Evolutionary conservation across 2,797 vertebrate species (phyloP).

Genomic region (Sebastes minor): DNA sequence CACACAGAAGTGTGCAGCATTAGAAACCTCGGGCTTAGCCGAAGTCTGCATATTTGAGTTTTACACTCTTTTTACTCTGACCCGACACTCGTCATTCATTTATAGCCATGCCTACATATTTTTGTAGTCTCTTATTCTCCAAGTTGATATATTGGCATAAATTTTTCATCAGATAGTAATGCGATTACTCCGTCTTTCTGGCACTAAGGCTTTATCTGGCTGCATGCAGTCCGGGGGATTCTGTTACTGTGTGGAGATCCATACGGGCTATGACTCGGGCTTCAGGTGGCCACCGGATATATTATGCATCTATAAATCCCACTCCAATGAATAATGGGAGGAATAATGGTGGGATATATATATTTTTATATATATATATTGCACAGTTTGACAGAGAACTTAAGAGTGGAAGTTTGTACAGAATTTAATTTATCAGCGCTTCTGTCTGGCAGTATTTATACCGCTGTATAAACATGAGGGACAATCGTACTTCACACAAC

Average conservation of each 20-base stretch:
- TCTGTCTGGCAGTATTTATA: slow-evolving; percentile 23
- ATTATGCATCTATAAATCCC: slow-evolving; percentile 75
- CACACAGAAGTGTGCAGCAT: slow-evolving; percentile 64
- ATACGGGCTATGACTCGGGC: slow-evolving; percentile 72
- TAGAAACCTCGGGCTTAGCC: slow-evolving; percentile 64
- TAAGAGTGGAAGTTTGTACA: slow-evolving; percentile 30
- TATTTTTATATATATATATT: slow-evolving; percentile 8
- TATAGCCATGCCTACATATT: slow-evolving; percentile 80
- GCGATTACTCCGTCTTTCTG: slow-evolving; percentile 85
- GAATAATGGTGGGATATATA: slow-evolving; percentile 39
- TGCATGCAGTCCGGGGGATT: slow-evolving; percentile 73
- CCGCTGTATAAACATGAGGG: slow-evolving; percentile 20
- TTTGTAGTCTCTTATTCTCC: slow-evolving; percentile 83
- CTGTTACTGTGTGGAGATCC: slow-evolving; percentile 81
- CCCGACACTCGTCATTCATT: slow-evolving; percentile 85
- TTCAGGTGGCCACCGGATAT: slow-evolving; percentile 73
- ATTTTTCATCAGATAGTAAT: slow-evolving; percentile 89
- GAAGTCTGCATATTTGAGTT: slow-evolving; percentile 72
- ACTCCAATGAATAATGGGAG: slow-evolving; percentile 55
- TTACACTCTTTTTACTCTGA: slow-evolving; percentile 73
- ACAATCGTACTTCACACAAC: slow-evolving; percentile 29
- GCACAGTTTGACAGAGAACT: slow-evolving; percentile 35
- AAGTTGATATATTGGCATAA: slow-evolving; percentile 87
- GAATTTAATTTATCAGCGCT: slow-evolving; percentile 27
- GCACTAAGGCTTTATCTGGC: slow-evolving; percentile 79